These are phyloP conservation scores for Uropsilus gracilis DNA, from an alignment of 2,113 vertebrate species.

Conservation along the genomic window DNA sequence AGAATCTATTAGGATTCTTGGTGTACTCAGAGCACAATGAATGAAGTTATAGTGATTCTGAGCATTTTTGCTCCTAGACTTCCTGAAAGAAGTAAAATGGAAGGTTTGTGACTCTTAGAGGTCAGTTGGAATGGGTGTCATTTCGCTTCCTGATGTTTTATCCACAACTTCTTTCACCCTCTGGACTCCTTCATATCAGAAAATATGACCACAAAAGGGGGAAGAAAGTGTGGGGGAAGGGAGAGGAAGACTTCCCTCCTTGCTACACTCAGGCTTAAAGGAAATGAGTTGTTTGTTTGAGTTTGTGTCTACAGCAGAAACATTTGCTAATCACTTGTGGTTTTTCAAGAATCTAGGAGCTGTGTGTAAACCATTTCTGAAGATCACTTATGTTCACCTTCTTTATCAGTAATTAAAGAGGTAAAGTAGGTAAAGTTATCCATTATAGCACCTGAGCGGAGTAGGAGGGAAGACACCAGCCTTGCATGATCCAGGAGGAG, in stretches of 20 bases:
- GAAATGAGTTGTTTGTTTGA: slow-evolving; percentile 66
- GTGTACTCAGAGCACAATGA: neutral
- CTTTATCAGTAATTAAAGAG: slow-evolving; percentile 59
- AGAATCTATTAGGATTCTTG: neutral
- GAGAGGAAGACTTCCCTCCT: neutral
- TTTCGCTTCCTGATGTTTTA: neutral
- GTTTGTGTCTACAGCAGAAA: slow-evolving; percentile 45
- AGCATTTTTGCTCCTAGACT: neutral
- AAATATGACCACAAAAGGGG: slow-evolving; percentile 41
- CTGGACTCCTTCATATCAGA: neutral
- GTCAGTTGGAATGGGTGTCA: neutral
- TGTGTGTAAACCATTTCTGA: slow-evolving; percentile 59
- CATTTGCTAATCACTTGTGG: slow-evolving; percentile 78
- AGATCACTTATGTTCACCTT: slow-evolving; percentile 70
- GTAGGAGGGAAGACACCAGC: neutral
- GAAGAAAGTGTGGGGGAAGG: slow-evolving; percentile 44
- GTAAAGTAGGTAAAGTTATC: neutral
- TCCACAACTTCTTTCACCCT: neutral
- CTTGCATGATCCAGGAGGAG: neutral
- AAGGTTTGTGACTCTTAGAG: slow-evolving; percentile 9
- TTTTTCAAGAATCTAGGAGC: slow-evolving; percentile 70
- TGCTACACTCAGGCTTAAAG: neutral
- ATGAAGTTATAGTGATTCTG: neutral
- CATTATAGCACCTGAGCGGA: slow-evolving; percentile 6
- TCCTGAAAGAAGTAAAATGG: slow-evolving; percentile 37